These are phyloP conservation scores for Chymomyza costata DNA, from an alignment of 1,140 invertebrate species.

Conservation along the genomic window DNA sequence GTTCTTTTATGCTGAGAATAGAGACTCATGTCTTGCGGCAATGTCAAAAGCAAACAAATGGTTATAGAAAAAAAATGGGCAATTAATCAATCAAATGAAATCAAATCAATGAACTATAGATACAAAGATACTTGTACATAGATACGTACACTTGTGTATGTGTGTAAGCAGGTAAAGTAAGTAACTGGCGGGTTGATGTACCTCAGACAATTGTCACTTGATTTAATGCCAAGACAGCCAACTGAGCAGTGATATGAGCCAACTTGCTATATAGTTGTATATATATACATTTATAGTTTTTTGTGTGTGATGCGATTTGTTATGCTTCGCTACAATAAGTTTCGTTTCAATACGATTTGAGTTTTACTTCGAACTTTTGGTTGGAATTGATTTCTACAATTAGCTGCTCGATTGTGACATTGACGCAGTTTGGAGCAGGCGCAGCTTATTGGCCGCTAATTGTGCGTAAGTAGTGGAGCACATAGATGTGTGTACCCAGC, in stretches of 20 bases:
- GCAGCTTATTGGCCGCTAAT: not conserved
- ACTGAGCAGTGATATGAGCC: constrained; percentile 18
- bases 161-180: not conserved
- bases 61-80: constrained; percentile 48
- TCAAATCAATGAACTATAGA: no score
- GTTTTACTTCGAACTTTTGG: not conserved
- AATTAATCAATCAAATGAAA: constrained; percentile 64
- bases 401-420: constrained; percentile 35
- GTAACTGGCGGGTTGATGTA: not conserved
- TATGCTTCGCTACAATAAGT: constrained; percentile 7
- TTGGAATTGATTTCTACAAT: constrained; percentile 22
- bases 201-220: constrained; percentile 57
- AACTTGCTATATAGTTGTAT: no score
- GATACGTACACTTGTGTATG: constrained; percentile 10
- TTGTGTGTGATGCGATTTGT: constrained; percentile 28
- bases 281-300: not conserved
- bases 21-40: constrained; percentile 14
- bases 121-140: no score
- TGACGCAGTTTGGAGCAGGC: no score
- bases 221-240: constrained; percentile 41
- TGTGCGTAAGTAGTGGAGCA: not conserved
- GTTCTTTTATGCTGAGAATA: no score
- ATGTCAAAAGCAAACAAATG: constrained; percentile 40
- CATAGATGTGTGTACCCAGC: no score
- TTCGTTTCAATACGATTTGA: not conserved